Evolutionary conservation across 2,113 vertebrate genomes (phyloP).

Genomic region (Micromys minutus): DNA sequence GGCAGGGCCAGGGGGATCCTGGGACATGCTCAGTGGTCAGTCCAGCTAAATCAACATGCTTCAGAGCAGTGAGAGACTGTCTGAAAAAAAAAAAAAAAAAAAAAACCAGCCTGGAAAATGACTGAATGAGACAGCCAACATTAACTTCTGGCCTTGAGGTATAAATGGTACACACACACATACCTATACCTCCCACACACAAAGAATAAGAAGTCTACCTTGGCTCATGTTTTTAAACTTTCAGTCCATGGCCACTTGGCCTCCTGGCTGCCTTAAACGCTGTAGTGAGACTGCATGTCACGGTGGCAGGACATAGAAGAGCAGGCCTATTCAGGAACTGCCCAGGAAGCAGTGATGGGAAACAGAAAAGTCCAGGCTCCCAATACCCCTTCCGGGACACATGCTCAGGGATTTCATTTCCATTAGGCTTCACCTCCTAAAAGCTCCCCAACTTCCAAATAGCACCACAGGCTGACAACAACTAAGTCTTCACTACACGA

Average conservation of each 20-base stretch:
- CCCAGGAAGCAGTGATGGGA: not conserved
- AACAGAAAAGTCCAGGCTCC: no score
- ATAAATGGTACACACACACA: not conserved
- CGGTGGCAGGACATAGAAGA: not conserved
- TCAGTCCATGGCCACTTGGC: not conserved
- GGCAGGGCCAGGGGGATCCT: not conserved
- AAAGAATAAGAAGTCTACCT: not conserved
- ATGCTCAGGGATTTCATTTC: not conserved
- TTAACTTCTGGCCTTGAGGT: not conserved
- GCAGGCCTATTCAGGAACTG: not conserved
- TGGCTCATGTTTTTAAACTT: not conserved
- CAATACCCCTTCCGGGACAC: not conserved
- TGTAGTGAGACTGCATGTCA: no score
- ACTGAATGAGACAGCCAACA: not conserved
- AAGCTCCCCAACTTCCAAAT: not conserved
- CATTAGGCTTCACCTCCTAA: not conserved
- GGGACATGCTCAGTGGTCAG: no score
- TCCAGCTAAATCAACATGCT: not conserved
- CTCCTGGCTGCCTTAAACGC: not conserved
- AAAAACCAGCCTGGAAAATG: not conserved
- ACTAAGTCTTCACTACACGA: not conserved
- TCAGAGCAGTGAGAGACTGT: not conserved
- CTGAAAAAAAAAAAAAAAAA: no score
- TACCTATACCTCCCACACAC: not conserved
- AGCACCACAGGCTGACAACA: not conserved